Evolutionary conservation across 2,888 invertebrate species (phyloP).

Genomic region (Trachelus troglodyta): DNA sequence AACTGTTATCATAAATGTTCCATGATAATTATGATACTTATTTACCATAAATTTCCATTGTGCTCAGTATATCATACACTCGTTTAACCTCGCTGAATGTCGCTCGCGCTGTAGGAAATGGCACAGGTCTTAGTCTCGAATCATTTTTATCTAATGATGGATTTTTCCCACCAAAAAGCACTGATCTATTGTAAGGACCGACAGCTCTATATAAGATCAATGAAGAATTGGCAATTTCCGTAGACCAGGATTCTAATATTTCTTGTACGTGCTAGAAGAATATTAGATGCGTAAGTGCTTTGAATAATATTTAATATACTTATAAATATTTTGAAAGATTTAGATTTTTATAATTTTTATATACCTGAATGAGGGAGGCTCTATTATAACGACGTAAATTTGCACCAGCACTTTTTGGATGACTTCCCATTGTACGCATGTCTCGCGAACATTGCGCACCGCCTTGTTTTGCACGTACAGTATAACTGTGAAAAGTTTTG

Average conservation of each 20-base stretch:
- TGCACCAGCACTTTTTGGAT: slow-evolving; percentile 84
- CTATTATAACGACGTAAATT: slow-evolving; percentile 84
- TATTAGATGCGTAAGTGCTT: background rate
- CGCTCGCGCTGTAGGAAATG: slow-evolving; percentile 85
- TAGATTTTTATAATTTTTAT: slow-evolving; percentile 25
- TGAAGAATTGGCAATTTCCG: slow-evolving; percentile 75
- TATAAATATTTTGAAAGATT: slow-evolving; percentile 5
- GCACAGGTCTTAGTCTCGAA: slow-evolving; percentile 75
- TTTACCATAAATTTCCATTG: slow-evolving; percentile 76
- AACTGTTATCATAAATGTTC: background rate
- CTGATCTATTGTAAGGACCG: slow-evolving; percentile 76
- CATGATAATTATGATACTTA: background rate
- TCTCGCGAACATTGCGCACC: slow-evolving; percentile 79
- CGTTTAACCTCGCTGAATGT: slow-evolving; percentile 84
- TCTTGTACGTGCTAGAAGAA: slow-evolving; percentile 79
- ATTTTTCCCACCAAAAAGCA: slow-evolving; percentile 80
- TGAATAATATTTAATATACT: background rate
- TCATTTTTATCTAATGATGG: slow-evolving; percentile 77
- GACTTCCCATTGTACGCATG: slow-evolving; percentile 70
- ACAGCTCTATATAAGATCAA: slow-evolving; percentile 82
- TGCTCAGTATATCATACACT: slow-evolving; percentile 77
- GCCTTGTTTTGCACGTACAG: slow-evolving; percentile 86
- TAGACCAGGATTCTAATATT: slow-evolving; percentile 76
- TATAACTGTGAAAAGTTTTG: slow-evolving; percentile 89
- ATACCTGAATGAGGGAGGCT: slow-evolving; percentile 77